Percentiles rank a stretch among this genome's conserved stretches.
Evolutionary conservation across 2,113 vertebrate genomes (phyloP).

Genomic region (Tonatia bakeri): DNA sequence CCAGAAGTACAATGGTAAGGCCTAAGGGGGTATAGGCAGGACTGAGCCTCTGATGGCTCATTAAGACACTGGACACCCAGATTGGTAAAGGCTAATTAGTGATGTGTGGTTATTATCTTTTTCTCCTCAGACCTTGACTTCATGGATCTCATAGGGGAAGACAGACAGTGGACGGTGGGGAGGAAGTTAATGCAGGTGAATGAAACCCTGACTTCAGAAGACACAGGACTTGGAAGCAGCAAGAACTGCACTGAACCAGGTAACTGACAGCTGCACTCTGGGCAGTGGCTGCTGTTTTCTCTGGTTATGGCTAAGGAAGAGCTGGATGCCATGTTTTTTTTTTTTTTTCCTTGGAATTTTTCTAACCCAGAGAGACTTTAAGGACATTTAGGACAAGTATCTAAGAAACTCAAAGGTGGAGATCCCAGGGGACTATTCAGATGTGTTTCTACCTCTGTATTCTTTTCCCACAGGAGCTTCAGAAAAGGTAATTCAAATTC

Average conservation of each 20-base stretch:
- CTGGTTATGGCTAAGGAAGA: not conserved
- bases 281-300: not conserved
- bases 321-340: not conserved
- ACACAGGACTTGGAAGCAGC: slow-evolving; percentile 50
- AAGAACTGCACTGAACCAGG: slow-evolving; percentile 98
- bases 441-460: not conserved
- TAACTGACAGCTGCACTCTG: slow-evolving; percentile 61
- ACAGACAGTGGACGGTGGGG: slow-evolving; percentile 80
- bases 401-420: not conserved
- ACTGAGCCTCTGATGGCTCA: not conserved
- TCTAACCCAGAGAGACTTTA: not conserved
- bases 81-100: not conserved
- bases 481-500: slow-evolving; percentile 31
- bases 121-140: slow-evolving; percentile 80
- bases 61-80: not conserved
- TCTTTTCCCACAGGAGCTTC: not conserved
- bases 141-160: slow-evolving; percentile 77
- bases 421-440: not conserved
- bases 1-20: not conserved
- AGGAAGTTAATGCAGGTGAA: slow-evolving; percentile 88
- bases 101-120: not conserved
- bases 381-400: not conserved
- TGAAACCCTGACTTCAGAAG: slow-evolving; percentile 76
- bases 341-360: not conserved
- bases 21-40: not conserved